These are phyloP conservation scores for Apostichopus californicus DNA, from an alignment of 35 echinoderm and acorn worm genomes.

Conservation along the genomic window DNA sequence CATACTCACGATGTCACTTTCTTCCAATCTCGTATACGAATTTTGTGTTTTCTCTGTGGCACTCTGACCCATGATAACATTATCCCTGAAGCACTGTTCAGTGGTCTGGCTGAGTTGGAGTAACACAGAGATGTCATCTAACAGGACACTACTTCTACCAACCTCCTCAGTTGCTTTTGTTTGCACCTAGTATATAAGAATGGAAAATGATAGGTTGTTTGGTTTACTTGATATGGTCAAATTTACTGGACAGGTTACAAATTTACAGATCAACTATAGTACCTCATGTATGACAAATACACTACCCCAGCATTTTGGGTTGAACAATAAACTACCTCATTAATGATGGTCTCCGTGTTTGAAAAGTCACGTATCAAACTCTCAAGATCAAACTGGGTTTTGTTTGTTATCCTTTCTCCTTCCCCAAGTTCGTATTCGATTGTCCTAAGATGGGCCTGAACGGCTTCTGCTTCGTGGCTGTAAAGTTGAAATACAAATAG, in stretches of 20 bases:
- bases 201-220: too few species aligned
- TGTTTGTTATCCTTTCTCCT: constrained; percentile 41
- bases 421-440: constrained; percentile 67
- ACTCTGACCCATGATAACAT: neutral
- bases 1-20: constrained; percentile 22
- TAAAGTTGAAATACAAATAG: neutral
- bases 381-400: constrained; percentile 11
- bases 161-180: neutral
- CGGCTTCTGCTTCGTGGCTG: constrained; percentile 64
- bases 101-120: neutral
- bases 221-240: too few species aligned
- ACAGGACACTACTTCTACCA: neutral
- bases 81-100: constrained; percentile 29
- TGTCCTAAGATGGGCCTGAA: constrained; percentile 21
- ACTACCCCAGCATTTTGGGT: neutral
- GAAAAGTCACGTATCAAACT: constrained; percentile 38
- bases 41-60: constrained; percentile 21
- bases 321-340: constrained; percentile 49
- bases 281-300: neutral
- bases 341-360: constrained; percentile 50
- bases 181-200: neutral
- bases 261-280: too few species aligned
- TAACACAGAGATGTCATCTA: constrained; percentile 33
- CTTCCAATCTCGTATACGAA: constrained; percentile 16
- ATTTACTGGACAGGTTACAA: too few species aligned